Evolutionary conservation across 2,888 invertebrate species (phyloP), one percentile per base, ranked within the genome.

Genomic region (Galerucella pusilla): DNA sequence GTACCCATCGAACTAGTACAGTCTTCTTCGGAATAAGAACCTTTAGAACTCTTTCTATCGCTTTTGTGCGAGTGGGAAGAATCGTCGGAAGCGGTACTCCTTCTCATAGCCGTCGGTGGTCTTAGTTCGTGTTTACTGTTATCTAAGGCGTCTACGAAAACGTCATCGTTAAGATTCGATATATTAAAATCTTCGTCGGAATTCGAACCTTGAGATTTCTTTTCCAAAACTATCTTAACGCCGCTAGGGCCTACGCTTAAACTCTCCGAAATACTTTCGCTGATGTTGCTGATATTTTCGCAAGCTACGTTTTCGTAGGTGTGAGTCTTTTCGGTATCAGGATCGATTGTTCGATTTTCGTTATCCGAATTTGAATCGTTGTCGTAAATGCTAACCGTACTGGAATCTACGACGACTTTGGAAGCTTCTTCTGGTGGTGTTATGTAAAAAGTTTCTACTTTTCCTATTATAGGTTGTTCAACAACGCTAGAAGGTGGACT

Each of bases 361-460:
- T 90, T 89, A 80, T 91, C 91, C 0, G 94, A 93, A 77, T 92
- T 92, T 60, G 90, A 90, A 77, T 88, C 90, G 73, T 91, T 90
- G 7, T 89, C 89, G 2, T 89, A 90, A 0, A 89, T 89, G 59
- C 92, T 92, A 52, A 91, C 91, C 67, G 92, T 90, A 57, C 78
- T 84, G 16, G 93, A 94, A 80, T 94, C 94, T 0, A 95, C 90
- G 60, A 91, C 91, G 0, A 95, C 94, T 85, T 93, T 93, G 77
- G 92, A 92, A 0, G 94, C 93, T 87, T 93, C 94, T 87, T 95
- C 94, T 0, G 92, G 93, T 83, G 94, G 93, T 54, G 93, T 92
- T 88, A 94, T 92, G 81, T 94, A 95, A 84, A 93, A 95, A 25
- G 94, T 94, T 85, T 95, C 94, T 85, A 95, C 93, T 86, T 93